Base-by-base conservation (phyloP, 2,888 invertebrate species). In the Pinctada fucata region DNA sequence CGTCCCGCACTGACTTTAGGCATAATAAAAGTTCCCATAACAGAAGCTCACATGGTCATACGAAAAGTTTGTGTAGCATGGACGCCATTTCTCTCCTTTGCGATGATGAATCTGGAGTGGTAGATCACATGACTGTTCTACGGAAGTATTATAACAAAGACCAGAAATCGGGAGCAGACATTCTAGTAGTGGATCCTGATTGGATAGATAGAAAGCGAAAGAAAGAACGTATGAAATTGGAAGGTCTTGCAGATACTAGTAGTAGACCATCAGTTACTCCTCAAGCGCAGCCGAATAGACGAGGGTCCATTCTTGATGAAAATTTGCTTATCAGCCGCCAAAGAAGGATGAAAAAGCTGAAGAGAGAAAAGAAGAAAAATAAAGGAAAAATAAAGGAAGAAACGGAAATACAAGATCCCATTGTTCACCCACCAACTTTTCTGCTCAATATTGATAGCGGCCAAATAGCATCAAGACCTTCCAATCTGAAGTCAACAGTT, bases 1-100 rank as follows among this genome's bases (percentile, higher is more conserved):
- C 74, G 6, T 71, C 74, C 2, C n/a, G 67, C 6, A 68, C 73
- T 16, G 66, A 74, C 6, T 52, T 75, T 58, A 74, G 74, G 63
- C 69, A 74, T 6, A 80, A 77, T 66, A 74, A 50, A 16, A 77
- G 80, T 31, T 77, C 80, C 3, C 67, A 66, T 10, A 71, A 75
- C 58, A 64, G 71, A 49, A 71, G 71, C 31, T 75, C 71, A 5
- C 64, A 52, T 16, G 75, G 52, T 8, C 16, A 52, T 13, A 31
- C 66, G 5, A 72, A 71, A 8, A 80, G 77, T 50, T 52, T 74
- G 2, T 75, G 80, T 47, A 77, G 80, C 64, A 71, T 79, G 31
- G 80, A 80, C 70, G 77, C 80, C 2, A 77, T 77, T 10, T 80
- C 77, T 2, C 51, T 74, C 4, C 8, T 80, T n/a, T 74, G 70